phyloP scores from a whole-genome alignment of 2,888 invertebrate species.

The Silvanus unidentatus region DNA sequence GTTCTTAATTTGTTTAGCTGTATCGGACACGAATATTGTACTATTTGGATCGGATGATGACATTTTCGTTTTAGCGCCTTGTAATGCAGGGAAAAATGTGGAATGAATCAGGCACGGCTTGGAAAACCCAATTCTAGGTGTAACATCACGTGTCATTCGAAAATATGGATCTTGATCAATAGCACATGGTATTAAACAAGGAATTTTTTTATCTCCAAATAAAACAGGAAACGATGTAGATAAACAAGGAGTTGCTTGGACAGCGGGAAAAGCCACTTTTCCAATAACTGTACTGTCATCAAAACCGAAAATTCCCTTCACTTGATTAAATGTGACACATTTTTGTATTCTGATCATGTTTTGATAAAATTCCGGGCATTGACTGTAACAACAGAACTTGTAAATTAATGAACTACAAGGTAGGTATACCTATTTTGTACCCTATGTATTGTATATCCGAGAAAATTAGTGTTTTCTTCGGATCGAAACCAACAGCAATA shows the following conservation, averaged over 20 bases:
- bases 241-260: conserved; percentile 92
- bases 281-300: conserved; percentile 93
- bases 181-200: conserved; percentile 91
- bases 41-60: conserved; percentile 92
- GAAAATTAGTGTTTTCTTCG: conserved; percentile 94
- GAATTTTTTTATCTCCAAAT: conserved; percentile 73
- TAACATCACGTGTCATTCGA: conserved; percentile 97
- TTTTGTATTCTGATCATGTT: conserved; percentile 91
- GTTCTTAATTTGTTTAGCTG: conserved; percentile 90
- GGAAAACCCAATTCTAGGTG: conserved; percentile 78
- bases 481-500: conserved; percentile 92
- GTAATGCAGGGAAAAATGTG: conserved; percentile 62
- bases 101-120: conserved; percentile 83
- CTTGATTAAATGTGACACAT: conserved; percentile 95
- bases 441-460: conserved; percentile 92
- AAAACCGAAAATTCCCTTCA: conserved; percentile 97
- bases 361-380: conserved; percentile 84
- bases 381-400: conserved; percentile 47
- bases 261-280: conserved; percentile 93
- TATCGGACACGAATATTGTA: conserved; percentile 92
- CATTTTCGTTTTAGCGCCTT: conserved; percentile 98
- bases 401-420: neutral
- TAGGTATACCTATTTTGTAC: too few relatives aligned
- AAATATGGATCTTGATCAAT: conserved; percentile 99
- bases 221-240: conserved; percentile 87